A percentile compares a stretch with the other conserved stretches of the same genome.
These are phyloP conservation scores for Sturnira hondurensis DNA, from an alignment of 2,113 vertebrate genomes.

Conservation along the genomic window DNA sequence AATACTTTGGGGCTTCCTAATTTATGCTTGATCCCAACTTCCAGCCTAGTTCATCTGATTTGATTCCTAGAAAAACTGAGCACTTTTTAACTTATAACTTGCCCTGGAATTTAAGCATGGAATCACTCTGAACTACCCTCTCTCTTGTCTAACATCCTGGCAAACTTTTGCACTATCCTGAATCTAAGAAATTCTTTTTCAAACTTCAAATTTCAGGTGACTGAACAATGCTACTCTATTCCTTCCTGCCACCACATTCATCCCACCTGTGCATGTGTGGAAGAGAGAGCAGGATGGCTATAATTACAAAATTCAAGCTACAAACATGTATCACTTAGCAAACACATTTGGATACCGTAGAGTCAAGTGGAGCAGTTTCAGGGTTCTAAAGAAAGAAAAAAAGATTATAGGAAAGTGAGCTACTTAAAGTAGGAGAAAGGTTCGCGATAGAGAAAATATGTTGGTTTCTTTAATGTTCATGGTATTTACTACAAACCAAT, in stretches of 20 bases:
- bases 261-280: neutral
- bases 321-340: neutral
- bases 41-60: neutral
- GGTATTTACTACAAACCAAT: neutral
- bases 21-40: neutral
- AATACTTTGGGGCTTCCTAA: neutral
- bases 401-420: neutral
- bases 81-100: neutral
- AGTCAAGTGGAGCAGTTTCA: neutral
- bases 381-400: neutral
- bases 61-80: neutral
- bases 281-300: rapidly evolving
- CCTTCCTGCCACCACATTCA: neutral
- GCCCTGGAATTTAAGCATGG: neutral
- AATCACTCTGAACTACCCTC: neutral
- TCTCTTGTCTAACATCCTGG: neutral
- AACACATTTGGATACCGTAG: neutral
- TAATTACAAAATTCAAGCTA: neutral
- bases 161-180: neutral
- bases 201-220: neutral
- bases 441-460: neutral
- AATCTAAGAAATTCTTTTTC: neutral
- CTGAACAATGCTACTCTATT: neutral
- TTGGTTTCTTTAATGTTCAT: neutral
- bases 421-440: neutral